Conservation (phyloP, 2,888 invertebrate species). For the Limnephilus rhombicus region DNA sequence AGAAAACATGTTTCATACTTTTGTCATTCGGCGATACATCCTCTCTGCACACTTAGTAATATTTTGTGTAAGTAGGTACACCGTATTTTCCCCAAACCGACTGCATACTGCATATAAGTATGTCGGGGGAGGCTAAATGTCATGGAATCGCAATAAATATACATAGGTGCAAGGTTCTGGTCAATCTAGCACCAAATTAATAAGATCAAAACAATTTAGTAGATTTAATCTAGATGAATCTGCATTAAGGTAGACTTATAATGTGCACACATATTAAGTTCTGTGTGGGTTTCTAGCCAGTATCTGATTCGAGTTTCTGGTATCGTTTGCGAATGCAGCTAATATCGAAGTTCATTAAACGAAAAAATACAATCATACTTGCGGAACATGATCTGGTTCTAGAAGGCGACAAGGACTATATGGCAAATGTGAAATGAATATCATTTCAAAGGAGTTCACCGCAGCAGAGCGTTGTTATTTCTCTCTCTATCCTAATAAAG, state of each 20-base stretch:
- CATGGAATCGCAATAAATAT: too few relatives aligned
- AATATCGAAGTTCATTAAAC: neutral
- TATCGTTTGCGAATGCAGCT: neutral
- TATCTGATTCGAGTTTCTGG: neutral
- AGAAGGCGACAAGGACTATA: neutral
- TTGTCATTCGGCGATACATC: too few relatives aligned
- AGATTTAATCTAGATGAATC: neutral
- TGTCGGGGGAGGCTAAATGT: too few relatives aligned
- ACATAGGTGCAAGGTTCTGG: neutral
- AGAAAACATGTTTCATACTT: too few relatives aligned
- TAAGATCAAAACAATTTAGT: neutral
- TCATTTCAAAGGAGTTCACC: slow-evolving; percentile 14
- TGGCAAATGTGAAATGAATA: slow-evolving; percentile 14
- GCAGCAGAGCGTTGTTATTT: neutral
- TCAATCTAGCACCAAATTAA: neutral
- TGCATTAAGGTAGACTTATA: neutral
- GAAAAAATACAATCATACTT: neutral
- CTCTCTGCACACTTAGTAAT: too few relatives aligned
- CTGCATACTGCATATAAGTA: too few relatives aligned
- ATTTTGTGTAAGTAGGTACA: too few relatives aligned
- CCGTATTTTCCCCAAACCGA: too few relatives aligned
- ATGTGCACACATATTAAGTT: neutral
- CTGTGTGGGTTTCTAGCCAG: neutral
- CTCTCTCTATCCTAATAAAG: neutral
- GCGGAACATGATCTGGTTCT: neutral